Base-by-base conservation (phyloP, 1,140 invertebrate species). In the Eupeodes corollae region DNA sequence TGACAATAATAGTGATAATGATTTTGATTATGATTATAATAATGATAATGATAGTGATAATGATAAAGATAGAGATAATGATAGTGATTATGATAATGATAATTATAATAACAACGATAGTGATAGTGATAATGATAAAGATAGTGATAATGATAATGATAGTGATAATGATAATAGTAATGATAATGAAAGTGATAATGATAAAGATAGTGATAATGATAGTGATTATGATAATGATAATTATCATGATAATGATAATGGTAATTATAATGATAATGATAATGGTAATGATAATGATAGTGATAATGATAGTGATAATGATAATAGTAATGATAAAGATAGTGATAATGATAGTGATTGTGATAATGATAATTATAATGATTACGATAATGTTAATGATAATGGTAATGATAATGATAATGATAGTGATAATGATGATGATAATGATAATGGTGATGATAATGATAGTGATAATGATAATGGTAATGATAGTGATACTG, bases 1-100 rank as follows among this genome's bases (percentile, higher is more conserved):
- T 42, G 40, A 42, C 26, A 42, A 18, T 42, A n/a, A 42, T 42
- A 26, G 26, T 26, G n/a, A 16, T 42, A 26, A 42, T 42, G 40
- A 42, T 42, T 15, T 19, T n/a, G n/a, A n/a, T n/a, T n/a, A n/a
- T n/a, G n/a, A n/a, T n/a, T n/a, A n/a, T n/a, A n/a, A n/a, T n/a
- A n/a, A n/a, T n/a, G n/a, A n/a, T n/a, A n/a, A n/a, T n/a, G n/a
- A n/a, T n/a, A n/a, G n/a, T n/a, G n/a, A n/a, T n/a, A n/a, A n/a
- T n/a, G n/a, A n/a, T n/a, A n/a, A n/a, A n/a, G n/a, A n/a, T n/a
- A n/a, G n/a, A 19, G n/a, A 42, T 42, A 26, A 42, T 42, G n/a
- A 26, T 42, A 26, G 13, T 42, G 40, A 42, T 42, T 13, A 42
- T 16, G 16, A 42, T 42, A 26, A 42, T 18, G 16, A 18, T 18